Conservation (phyloP, 1,140 invertebrate genomes). For the Pemphigus obesinymphae region DNA sequence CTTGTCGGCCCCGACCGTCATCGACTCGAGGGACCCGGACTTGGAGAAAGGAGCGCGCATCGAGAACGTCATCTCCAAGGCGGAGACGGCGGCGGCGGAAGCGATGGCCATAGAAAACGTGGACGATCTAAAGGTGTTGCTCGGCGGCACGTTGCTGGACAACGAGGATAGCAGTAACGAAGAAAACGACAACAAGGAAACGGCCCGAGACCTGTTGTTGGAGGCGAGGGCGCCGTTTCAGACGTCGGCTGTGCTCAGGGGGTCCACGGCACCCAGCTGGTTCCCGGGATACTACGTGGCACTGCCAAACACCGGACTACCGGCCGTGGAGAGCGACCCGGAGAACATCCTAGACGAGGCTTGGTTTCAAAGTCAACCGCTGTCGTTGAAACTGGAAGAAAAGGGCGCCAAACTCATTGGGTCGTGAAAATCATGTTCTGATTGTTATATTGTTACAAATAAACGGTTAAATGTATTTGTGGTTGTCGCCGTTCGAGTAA, state of each 20-base stretch:
- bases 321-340: background rate
- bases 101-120: background rate
- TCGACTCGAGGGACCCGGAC: background rate
- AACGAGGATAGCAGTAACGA: too few relatives aligned
- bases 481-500: too few relatives aligned
- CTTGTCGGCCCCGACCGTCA: background rate
- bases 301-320: background rate
- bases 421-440: background rate
- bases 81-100: background rate
- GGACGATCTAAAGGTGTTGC: background rate
- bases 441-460: too few relatives aligned
- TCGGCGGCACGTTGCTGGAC: background rate
- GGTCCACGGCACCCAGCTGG: conserved; percentile 6
- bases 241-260: background rate
- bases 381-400: background rate
- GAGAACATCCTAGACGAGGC: background rate
- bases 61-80: background rate
- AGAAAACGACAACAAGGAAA: background rate
- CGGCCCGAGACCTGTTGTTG: background rate
- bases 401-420: conserved; percentile 30
- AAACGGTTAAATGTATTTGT: too few relatives aligned
- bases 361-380: conserved; percentile 23
- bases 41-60: conserved; percentile 5
- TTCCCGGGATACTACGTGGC: conserved; percentile 28
- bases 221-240: background rate